phyloP scores from a whole-genome alignment of 2,113 vertebrate species.

The Meleagris gallopavo region DNA sequence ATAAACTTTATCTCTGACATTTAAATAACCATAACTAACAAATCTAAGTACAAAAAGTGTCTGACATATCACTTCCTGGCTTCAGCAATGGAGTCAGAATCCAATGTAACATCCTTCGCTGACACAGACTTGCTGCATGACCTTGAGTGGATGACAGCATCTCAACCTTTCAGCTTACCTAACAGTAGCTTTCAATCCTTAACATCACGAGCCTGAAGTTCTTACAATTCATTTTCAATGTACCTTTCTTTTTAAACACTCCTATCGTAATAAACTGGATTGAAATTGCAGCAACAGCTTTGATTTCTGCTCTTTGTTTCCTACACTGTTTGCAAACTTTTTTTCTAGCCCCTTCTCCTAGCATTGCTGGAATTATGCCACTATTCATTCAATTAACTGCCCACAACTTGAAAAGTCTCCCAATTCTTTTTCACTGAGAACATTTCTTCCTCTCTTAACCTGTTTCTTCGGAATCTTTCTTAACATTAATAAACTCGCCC shows the following conservation, averaged over 20 bases:
- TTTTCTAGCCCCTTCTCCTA: background rate
- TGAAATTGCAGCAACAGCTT: background rate
- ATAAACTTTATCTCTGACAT: background rate
- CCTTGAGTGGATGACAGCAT: background rate
- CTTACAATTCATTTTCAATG: background rate
- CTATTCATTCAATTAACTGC: background rate
- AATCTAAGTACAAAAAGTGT: background rate
- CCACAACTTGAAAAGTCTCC: background rate
- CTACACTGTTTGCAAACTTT: background rate
- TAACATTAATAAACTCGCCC: background rate
- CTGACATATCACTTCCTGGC: background rate
- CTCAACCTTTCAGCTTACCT: background rate
- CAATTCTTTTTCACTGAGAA: background rate
- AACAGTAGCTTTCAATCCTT: background rate
- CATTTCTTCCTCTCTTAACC: background rate
- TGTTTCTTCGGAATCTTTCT: background rate
- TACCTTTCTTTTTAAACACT: background rate
- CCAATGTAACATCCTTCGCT: background rate
- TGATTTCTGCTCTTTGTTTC: background rate
- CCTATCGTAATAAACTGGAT: no score
- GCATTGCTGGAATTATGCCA: background rate
- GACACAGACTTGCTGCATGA: background rate
- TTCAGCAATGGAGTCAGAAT: background rate
- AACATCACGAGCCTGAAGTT: background rate
- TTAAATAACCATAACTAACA: background rate